phyloP scores from a whole-genome alignment of 2,888 invertebrate genomes.

The Fragum whitleyi region DNA sequence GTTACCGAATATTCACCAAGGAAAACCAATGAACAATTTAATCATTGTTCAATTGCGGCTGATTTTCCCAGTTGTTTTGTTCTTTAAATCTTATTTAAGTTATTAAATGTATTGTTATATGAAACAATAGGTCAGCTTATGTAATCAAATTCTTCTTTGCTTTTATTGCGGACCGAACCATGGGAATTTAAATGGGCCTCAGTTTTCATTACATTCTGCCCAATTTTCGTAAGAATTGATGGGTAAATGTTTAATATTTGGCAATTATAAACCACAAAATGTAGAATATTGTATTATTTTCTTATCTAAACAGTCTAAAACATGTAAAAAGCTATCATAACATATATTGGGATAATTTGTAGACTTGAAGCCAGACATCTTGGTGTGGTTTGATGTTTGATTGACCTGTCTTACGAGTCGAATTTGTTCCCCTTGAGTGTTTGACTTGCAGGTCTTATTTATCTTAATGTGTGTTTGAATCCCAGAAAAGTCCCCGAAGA shows the following conservation, averaged over 20 bases:
- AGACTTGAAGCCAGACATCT: background rate
- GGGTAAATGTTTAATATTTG: background rate
- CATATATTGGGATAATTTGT: background rate
- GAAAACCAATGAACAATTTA: background rate
- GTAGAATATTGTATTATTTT: constrained; percentile 1
- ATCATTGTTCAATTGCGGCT: constrained; percentile 1
- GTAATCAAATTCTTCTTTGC: background rate
- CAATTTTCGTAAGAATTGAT: background rate
- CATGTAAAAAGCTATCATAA: background rate
- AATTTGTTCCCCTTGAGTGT: background rate
- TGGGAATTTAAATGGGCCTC: background rate
- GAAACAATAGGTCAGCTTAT: constrained; percentile 16
- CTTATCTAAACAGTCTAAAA: background rate
- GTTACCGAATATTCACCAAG: background rate
- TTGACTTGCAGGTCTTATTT: background rate
- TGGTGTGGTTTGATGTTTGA: background rate
- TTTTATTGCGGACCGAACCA: background rate
- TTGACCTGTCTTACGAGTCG: background rate
- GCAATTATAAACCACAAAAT: constrained; percentile 1
- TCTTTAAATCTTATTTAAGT: constrained; percentile 8
- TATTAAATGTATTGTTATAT: constrained; percentile 13
- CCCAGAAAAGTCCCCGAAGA: background rate
- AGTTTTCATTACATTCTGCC: background rate
- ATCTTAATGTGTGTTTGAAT: background rate
- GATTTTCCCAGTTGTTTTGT: background rate